Evolutionary conservation across 1,140 invertebrate species (phyloP), one percentile per base, ranked within the genome.

Genomic region (Diorhabda carinulata): DNA sequence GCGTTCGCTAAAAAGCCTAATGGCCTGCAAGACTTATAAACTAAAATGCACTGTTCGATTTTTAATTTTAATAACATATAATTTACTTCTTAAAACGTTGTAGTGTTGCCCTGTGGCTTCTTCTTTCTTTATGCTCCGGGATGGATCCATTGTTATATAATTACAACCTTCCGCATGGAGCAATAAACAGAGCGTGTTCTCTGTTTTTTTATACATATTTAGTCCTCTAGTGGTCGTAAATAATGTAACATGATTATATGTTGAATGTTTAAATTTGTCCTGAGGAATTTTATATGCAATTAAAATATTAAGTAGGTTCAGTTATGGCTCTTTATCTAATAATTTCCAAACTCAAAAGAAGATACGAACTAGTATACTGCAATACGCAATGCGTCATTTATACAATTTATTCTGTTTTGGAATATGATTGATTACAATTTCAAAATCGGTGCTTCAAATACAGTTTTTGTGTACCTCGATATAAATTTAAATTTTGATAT

Each of bases 21-120:
- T 65, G 64, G 64, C 10, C 64, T 65, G 40, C 52, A 62, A 65
- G 64, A 61, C 5, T 43, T 57, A 41, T 44, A 70, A 69, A 63
- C 25, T 61, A 40, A 59, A 61, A 66, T 42, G 45, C 10, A 60
- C 43, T 62, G 63, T 60, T 60, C 58, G 8, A 61, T 65, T 70
- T 76, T 74, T 76, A 72, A 72, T 69, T 74, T 69, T 72, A 73
- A 76, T 76, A 76, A 76, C 71, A 68, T 76, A 73, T 76, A 76
- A 76, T 76, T 76, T 76, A 64, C 70, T 61, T 74, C 66, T 76
- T 76, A 72, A 76, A 73, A 74, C 67, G 71, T 69, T 74, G 65
- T 67, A 70, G 71, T 69, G 70, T 72, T 65, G 73, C 65, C 74
- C 68, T 73, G 68, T 73, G 72, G 73, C 74, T 76, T 71, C 69